Conservation (phyloP, 2,113 vertebrate genomes). For the Oenanthe oenanthe region DNA sequence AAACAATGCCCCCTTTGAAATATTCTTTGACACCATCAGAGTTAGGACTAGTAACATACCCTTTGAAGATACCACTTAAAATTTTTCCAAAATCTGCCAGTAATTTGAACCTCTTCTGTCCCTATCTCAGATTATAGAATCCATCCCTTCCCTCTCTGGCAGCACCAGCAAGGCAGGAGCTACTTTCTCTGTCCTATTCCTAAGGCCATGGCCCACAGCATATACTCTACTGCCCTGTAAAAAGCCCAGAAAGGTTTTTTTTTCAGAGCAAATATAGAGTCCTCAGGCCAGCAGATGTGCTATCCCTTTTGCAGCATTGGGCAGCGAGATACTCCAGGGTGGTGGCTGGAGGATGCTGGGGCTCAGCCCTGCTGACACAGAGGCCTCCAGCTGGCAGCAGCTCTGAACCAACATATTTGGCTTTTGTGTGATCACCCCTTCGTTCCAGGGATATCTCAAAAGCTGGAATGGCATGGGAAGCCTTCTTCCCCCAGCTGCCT, state of each 20-base stretch:
- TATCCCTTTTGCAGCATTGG: not conserved
- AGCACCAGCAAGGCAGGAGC: not conserved
- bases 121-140: not conserved
- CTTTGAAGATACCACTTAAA: slow-evolving; percentile 54
- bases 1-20: slow-evolving; percentile 40
- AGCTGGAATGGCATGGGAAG: slow-evolving; percentile 16
- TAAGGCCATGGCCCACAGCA: not conserved
- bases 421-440: not conserved
- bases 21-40: slow-evolving; percentile 45
- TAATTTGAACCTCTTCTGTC: slow-evolving; percentile 30
- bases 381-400: not conserved
- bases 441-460: not conserved
- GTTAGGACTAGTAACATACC: not conserved
- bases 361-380: not conserved
- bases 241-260: not conserved
- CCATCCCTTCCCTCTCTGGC: not conserved
- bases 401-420: not conserved
- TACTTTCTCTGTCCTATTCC: not conserved
- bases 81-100: slow-evolving; percentile 42
- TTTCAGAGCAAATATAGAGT: not conserved
- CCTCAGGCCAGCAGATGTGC: not conserved
- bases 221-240: not conserved
- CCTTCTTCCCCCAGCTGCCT: not conserved
- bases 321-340: not conserved
- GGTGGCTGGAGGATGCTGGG: not conserved